Evolutionary conservation across 2,888 invertebrate genomes (phyloP).

Genomic region (Sarcophaga subvicina): DNA sequence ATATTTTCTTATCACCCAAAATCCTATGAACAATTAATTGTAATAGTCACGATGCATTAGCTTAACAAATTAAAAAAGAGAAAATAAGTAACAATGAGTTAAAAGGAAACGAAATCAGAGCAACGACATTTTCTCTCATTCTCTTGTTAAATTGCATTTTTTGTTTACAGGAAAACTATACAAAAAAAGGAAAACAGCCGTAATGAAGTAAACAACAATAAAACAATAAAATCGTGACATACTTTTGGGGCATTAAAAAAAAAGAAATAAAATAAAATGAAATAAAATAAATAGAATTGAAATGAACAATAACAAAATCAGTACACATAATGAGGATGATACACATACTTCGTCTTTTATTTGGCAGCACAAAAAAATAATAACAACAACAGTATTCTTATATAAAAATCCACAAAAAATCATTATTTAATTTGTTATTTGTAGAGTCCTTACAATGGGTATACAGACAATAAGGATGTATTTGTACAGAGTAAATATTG

Average conservation of each 20-base stretch:
- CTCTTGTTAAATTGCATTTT: no score
- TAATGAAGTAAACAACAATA: conserved; percentile 1
- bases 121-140: conserved; percentile 24
- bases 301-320: no score
- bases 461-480: no score
- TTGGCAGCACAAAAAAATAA: not conserved
- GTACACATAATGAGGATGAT: conserved; percentile 30
- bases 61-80: no score
- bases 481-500: no score
- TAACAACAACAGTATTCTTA: not conserved
- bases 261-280: no score
- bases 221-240: conserved; percentile 43
- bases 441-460: no score
- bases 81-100: conserved; percentile 9
- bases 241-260: conserved; percentile 46
- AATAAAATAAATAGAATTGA: no score
- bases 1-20: no score
- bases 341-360: conserved; percentile 5
- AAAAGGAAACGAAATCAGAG: conserved; percentile 32
- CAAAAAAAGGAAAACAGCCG: conserved; percentile 21
- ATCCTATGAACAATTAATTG: conserved; percentile 35
- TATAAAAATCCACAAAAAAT: no score
- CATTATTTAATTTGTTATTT: no score
- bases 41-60: not conserved
- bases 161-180: conserved; percentile 1